Conservation (phyloP, 2,113 vertebrate species). For the Opisthocomus hoazin region DNA sequence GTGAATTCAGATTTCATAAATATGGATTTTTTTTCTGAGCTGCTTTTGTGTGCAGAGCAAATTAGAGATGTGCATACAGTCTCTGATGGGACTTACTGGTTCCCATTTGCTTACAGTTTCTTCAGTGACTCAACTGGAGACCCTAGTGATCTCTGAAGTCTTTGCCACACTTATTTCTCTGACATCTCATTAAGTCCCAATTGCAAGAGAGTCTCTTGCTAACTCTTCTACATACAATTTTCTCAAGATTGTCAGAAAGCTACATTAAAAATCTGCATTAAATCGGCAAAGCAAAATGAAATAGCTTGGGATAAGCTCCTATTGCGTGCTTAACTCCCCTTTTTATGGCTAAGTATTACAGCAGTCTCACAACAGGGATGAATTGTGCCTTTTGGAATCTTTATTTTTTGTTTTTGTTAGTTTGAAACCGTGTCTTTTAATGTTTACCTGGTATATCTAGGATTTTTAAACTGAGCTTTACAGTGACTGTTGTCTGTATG, state of each 20-base stretch:
- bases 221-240: neutral
- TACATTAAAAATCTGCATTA: neutral
- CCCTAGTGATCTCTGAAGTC: neutral
- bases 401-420: neutral
- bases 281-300: neutral
- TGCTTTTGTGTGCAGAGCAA: neutral
- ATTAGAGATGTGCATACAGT: neutral
- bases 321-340: neutral
- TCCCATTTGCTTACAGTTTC: slow-evolving; percentile 20
- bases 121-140: neutral
- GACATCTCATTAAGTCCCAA: neutral
- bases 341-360: neutral
- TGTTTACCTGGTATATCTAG: neutral
- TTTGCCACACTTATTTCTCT: neutral
- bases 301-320: neutral
- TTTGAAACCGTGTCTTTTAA: neutral
- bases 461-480: neutral
- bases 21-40: neutral
- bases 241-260: neutral
- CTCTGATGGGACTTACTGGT: neutral
- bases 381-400: neutral
- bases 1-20: slow-evolving; percentile 41
- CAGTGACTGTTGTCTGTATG: neutral
- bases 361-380: neutral
- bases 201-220: neutral